phyloP scores from a whole-genome alignment of 2,888 invertebrate species.

The Chloroclystis v-ata region DNA sequence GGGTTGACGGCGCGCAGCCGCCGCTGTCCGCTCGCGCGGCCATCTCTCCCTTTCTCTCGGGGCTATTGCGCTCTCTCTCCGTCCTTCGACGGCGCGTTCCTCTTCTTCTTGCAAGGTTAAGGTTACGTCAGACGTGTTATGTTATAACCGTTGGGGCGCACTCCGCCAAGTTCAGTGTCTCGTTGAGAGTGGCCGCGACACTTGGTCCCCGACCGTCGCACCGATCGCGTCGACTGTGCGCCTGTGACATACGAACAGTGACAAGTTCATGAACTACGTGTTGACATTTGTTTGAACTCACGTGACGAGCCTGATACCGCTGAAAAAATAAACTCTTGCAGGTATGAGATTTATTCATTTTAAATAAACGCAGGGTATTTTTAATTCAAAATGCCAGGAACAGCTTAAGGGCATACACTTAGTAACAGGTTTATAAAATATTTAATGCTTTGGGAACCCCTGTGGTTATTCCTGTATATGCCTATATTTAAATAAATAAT shows the following conservation, averaged over 20 bases:
- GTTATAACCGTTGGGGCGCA: slow-evolving; percentile 78
- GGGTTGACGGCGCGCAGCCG: slow-evolving; percentile 27
- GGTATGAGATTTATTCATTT: slow-evolving; percentile 47
- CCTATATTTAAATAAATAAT: not conserved
- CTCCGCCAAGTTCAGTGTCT: slow-evolving; percentile 77
- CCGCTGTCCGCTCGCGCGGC: slow-evolving; percentile 25
- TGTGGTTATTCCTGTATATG: slow-evolving; percentile 1
- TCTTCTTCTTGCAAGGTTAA: slow-evolving; percentile 79
- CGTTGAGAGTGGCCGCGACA: slow-evolving; percentile 76
- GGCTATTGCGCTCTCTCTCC: slow-evolving; percentile 75
- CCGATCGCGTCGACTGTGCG: slow-evolving; percentile 62
- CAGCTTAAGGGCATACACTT: slow-evolving; percentile 39
- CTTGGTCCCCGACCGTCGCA: slow-evolving; percentile 62
- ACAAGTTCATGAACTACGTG: slow-evolving; percentile 76
- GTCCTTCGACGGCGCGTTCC: slow-evolving; percentile 75
- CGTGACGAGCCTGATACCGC: slow-evolving; percentile 50
- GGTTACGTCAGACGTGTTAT: slow-evolving; percentile 79
- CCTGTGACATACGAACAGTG: slow-evolving; percentile 75
- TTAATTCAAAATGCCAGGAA: slow-evolving; percentile 37
- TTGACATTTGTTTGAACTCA: slow-evolving; percentile 71
- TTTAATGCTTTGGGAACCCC: slow-evolving; percentile 42
- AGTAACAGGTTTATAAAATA: slow-evolving; percentile 63
- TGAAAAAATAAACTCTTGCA: slow-evolving; percentile 38
- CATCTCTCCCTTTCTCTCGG: slow-evolving; percentile 74
- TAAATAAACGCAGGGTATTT: slow-evolving; percentile 13